phyloP scores from a whole-genome alignment of 2,888 invertebrate genomes.

The Polyommatus icarus region DNA sequence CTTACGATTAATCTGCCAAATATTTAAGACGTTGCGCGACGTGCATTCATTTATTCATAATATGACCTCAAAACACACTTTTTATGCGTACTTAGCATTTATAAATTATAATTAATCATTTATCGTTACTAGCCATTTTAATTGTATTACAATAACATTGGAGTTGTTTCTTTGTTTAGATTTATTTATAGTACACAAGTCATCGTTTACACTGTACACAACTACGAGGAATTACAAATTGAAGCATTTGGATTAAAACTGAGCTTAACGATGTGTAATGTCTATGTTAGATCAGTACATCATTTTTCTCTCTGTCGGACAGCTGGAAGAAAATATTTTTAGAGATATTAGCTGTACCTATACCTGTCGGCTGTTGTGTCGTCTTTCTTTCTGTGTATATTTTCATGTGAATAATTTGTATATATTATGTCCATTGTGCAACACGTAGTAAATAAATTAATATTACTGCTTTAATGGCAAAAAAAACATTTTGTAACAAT shows the following conservation, averaged over 20 bases:
- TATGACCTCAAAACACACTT: constrained; percentile 25
- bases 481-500: no score
- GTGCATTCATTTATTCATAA: constrained; percentile 21
- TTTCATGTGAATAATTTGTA: no score
- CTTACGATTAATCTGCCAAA: not conserved
- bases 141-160: not conserved
- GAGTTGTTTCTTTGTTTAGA: not conserved
- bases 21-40: not conserved
- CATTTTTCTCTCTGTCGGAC: no score
- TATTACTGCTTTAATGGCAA: no score
- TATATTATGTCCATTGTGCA: no score
- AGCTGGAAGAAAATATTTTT: no score
- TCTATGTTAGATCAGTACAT: no score
- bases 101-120: not conserved
- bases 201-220: not conserved
- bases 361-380: no score
- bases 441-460: no score
- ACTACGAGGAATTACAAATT: not conserved
- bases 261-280: not conserved
- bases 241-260: not conserved
- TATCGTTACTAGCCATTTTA: not conserved
- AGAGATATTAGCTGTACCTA: no score
- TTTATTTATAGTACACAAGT: not conserved
- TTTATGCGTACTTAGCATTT: constrained; percentile 17
- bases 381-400: no score